Percentiles rank a stretch among this genome's conserved stretches.
Evolutionary conservation across 1,140 invertebrate species (phyloP).

Genomic region (Tribolium madens): DNA sequence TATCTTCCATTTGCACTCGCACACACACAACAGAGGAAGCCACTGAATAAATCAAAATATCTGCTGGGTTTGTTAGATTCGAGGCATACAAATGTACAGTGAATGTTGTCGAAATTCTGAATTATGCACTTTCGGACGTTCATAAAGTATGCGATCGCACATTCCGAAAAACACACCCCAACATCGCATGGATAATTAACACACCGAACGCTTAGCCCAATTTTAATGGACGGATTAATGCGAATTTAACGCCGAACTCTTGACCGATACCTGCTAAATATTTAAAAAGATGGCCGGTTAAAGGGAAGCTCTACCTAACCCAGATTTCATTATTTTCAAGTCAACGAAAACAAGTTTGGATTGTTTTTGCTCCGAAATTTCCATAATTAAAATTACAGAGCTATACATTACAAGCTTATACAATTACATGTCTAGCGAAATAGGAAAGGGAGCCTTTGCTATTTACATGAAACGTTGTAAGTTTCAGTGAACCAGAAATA

Average conservation of each 20-base stretch:
- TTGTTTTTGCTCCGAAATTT: neutral
- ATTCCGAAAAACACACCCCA: slow-evolving; percentile 29
- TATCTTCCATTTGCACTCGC: slow-evolving; percentile 36
- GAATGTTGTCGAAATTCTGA: slow-evolving; percentile 37
- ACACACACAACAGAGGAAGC: slow-evolving; percentile 19
- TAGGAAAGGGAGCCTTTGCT: neutral
- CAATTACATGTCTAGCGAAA: slow-evolving; percentile 7
- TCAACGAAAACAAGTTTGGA: neutral
- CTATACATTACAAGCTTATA: neutral
- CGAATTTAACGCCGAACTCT: neutral
- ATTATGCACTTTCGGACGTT: slow-evolving; percentile 19
- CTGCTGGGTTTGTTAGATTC: slow-evolving; percentile 33
- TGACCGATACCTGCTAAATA: neutral
- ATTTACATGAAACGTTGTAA: slow-evolving; percentile 27
- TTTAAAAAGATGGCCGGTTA: neutral
- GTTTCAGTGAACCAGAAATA: slow-evolving; percentile 26
- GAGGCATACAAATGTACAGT: slow-evolving; percentile 26
- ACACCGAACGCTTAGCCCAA: neutral
- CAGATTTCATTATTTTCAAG: neutral
- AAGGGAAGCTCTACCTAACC: neutral
- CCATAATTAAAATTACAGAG: neutral
- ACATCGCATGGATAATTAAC: slow-evolving; percentile 30
- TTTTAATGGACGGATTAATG: slow-evolving; percentile 30
- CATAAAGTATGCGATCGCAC: slow-evolving; percentile 10
- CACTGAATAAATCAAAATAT: slow-evolving; percentile 39